Percentiles rank a stretch among this genome's conserved stretches.
phyloP scores from a whole-genome alignment of 2,797 vertebrate species.

The Danionella dracula region DNA sequence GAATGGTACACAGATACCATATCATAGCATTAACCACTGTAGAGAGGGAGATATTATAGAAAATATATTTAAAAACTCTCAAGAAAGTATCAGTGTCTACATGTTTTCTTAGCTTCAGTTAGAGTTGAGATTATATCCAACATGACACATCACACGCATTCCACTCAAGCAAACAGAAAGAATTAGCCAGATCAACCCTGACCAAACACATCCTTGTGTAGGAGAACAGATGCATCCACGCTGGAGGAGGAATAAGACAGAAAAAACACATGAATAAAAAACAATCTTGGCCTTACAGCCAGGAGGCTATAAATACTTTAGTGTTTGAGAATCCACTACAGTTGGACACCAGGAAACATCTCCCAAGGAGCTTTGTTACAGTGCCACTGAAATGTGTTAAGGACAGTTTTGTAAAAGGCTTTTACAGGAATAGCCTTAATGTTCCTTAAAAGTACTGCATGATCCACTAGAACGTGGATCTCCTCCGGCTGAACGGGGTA shows the following conservation, averaged over 20 bases:
- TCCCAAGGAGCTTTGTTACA: background rate
- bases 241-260: conserved; percentile 1
- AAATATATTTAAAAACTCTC: too few relatives aligned
- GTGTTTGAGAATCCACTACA: conserved; percentile 58
- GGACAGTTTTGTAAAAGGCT: too few relatives aligned
- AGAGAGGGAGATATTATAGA: too few relatives aligned
- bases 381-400: too few relatives aligned
- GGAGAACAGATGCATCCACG: background rate
- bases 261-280: conserved; percentile 54
- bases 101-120: conserved; percentile 2
- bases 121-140: conserved; percentile 16
- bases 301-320: conserved; percentile 74
- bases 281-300: conserved; percentile 47
- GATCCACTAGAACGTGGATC: too few relatives aligned
- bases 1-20: too few relatives aligned
- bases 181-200: conserved; percentile 39
- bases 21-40: too few relatives aligned
- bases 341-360: conserved; percentile 17
- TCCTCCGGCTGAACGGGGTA: too few relatives aligned
- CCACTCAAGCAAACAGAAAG: background rate
- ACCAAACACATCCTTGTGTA: conserved; percentile 48
- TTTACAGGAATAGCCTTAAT: too few relatives aligned
- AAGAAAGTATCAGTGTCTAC: too few relatives aligned
- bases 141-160: background rate
- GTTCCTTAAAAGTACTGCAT: too few relatives aligned